Conservation (phyloP, 2,888 invertebrate species). For the Orthosia cruda region DNA sequence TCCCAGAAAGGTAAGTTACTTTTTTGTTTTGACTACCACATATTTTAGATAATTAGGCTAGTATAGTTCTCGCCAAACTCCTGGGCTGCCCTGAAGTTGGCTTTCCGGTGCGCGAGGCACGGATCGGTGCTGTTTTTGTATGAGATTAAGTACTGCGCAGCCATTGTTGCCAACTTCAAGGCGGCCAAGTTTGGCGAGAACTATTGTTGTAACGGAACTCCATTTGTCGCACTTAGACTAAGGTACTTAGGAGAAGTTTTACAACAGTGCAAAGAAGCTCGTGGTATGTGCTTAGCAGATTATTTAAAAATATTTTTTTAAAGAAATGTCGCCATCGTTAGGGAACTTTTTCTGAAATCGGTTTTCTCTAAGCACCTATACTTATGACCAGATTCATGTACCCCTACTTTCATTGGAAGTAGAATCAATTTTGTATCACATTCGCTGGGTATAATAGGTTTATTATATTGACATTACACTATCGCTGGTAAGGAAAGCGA, state of each 20-base stretch:
- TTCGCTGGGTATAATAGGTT: not conserved
- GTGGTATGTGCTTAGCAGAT: not conserved
- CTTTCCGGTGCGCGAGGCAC: too few relatives aligned
- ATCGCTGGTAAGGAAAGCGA: not conserved
- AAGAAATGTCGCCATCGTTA: not conserved
- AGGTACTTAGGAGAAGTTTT: not conserved
- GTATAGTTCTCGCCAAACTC: too few relatives aligned
- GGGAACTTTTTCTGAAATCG: not conserved
- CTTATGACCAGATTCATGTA: too few relatives aligned
- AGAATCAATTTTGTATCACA: not conserved
- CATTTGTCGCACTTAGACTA: too few relatives aligned
- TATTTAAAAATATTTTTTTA: not conserved
- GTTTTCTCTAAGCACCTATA: not conserved
- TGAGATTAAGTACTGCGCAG: too few relatives aligned
- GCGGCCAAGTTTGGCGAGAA: too few relatives aligned
- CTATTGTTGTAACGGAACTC: too few relatives aligned
- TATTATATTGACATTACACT: not conserved
- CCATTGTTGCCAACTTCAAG: too few relatives aligned
- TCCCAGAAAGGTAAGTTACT: constrained; percentile 27
- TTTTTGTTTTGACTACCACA: too few relatives aligned
- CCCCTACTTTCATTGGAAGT: not conserved
- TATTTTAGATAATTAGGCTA: too few relatives aligned
- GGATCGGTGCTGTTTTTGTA: too few relatives aligned
- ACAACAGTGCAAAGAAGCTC: not conserved
- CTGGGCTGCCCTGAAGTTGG: too few relatives aligned